Evolutionary conservation across 53 echinoderm and acorn worm species (phyloP), one percentile per base, ranked within the genome.

Genomic region (Patiria pectinifera): DNA sequence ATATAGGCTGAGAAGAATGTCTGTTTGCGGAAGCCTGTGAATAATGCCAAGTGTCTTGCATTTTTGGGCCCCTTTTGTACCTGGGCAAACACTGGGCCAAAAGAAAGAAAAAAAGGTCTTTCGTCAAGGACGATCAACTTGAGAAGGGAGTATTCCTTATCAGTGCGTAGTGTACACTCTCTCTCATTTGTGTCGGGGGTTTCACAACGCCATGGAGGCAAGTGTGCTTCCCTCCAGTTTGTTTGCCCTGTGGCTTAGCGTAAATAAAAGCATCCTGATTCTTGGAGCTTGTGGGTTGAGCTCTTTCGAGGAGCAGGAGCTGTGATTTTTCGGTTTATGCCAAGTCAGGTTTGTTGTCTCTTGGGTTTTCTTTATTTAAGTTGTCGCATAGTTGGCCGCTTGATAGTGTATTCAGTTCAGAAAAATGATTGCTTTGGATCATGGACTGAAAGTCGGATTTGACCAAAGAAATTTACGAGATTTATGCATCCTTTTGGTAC

Each of bases 241-340:
- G 87, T 87, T 77, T 87, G 44, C 22, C 76, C 76, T 87, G 25
- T 87, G 62, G 87, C 60, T 87, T 87, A 76, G 22, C 19, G 35
- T 21, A 71, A 77, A 87, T 87, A 76, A 77, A 87, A 62, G 78
- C 24, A 49, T 44, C 48, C 87, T 35, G 78, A 77, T 78, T 62
- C 87, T 45, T 62, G 60, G 25, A 71, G 48, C 85, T 46, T 71
- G 35, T 18, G 71, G 85, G 83, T 11, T 5, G 22, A 74, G 24
- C 22, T 74, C 4, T 74, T n/a, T 74, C 9, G 24, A 74, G 24
- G 74, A 74, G n/a, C 74, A n/a, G 0, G 15, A 66, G 24, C 74
- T 1, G 74, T 74, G 24, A 74, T 74, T 23, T 24, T 60, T 60
- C 60, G 60, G 66, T 11, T 18, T 66, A 14, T 66, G 53, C 53